Base-by-base conservation (phyloP, 2,888 invertebrate genomes). In the Bhutanitis thaidina region DNA sequence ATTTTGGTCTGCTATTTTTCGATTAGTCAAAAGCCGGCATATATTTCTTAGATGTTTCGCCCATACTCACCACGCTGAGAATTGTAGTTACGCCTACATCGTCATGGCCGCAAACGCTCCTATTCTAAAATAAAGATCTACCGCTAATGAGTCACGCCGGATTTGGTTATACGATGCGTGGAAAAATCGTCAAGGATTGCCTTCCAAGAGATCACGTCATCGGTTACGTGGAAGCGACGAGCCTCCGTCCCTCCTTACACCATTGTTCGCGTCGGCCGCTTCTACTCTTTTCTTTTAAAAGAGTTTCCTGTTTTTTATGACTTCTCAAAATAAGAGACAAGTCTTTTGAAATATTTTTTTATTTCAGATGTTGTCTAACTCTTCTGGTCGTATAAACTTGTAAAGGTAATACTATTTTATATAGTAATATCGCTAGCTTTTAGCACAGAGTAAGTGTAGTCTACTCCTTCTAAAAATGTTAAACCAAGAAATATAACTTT, bases 101-200 rank as follows among this genome's bases (percentile, higher is more conserved):
- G 7, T 27, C 8, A 8, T 27, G 7, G 27, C 8, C 8, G 5
- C 27, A 8, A 8, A 27, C 62, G 59, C 64, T 64, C 59, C n/a
- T n/a, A n/a, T n/a, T 64, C 54, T 62, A 66, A 61, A 56, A 61
- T 67, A 66, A 67, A 64, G 64, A 68, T 70, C 60, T 65, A 54
- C 61, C 52, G 54, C 53, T 74, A 75, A 72, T 80, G 80, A 80
- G 59, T 81, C 81, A 80, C 68, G 61, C 65, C 65, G 66, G 71
- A 76, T 80, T 79, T 73, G 68, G 71, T 74, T 73, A 69, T 56
- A 59, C 58, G 46, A 48, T 55, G 49, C 51, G 67, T 68, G 73
- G 73, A 74, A 67, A 66, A 68, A 69, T 51, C 57, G 59, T 67
- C 40, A 51, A 51, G 40, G 40, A 51, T 38, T 35, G 46, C n/a